These are phyloP conservation scores for Drosophila fuyamai DNA, from an alignment of 1,140 invertebrate genomes.

Conservation along the genomic window DNA sequence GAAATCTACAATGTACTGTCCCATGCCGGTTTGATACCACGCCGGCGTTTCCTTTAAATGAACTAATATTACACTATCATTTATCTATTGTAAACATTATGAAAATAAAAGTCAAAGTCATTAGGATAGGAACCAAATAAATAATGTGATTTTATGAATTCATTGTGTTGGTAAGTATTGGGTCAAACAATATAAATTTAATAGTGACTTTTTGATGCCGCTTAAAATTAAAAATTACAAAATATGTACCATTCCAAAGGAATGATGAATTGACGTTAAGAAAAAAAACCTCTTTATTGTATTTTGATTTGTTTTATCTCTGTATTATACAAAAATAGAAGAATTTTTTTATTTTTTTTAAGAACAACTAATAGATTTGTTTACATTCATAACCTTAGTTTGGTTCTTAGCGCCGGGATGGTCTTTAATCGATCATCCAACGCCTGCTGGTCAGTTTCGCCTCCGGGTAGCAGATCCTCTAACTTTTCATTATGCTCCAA, in stretches of 20 bases:
- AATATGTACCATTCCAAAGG: too few relatives aligned
- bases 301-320: conserved; percentile 17
- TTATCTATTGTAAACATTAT: conserved; percentile 44
- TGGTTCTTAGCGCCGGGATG: conserved; percentile 26
- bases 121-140: conserved; percentile 58
- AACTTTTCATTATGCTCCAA: conserved; percentile 49
- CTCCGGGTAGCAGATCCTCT: conserved; percentile 13
- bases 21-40: conserved; percentile 86
- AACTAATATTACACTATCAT: conserved; percentile 8
- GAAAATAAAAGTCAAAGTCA: conserved; percentile 65
- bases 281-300: not conserved
- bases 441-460: conserved; percentile 24
- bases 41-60: conserved; percentile 71
- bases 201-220: not conserved
- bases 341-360: conserved; percentile 17
- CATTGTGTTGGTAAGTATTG: not conserved
- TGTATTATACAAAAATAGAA: conserved; percentile 29
- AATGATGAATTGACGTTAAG: too few relatives aligned
- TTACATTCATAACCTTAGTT: conserved; percentile 55
- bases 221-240: not conserved
- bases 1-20: conserved; percentile 87
- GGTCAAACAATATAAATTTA: not conserved
- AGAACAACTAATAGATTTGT: conserved; percentile 43
- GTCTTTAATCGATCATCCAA: conserved; percentile 50
- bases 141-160: not conserved